These are phyloP conservation scores for Cyrtodaria siliqua DNA, from an alignment of 2,888 invertebrate species.

Conservation along the genomic window DNA sequence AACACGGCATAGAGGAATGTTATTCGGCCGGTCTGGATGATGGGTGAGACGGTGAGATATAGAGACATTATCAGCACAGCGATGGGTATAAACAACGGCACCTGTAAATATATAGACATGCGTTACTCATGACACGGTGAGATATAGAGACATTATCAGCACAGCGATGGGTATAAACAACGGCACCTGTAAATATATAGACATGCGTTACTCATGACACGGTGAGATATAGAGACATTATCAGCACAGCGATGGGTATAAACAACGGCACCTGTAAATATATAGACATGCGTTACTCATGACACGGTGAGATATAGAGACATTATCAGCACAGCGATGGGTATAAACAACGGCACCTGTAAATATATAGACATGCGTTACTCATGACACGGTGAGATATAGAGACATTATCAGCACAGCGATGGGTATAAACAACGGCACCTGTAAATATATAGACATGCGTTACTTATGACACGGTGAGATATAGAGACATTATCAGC, in stretches of 20 bases:
- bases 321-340: conserved; percentile 70
- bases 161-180: conserved; percentile 71
- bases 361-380: too few species aligned
- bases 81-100: conserved; percentile 72
- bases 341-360: conserved; percentile 77
- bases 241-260: conserved; percentile 70
- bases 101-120: conserved; percentile 69
- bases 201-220: too few species aligned
- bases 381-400: too few species aligned
- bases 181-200: conserved; percentile 72
- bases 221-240: conserved; percentile 72
- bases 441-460: too few species aligned
- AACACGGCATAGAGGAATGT: conserved; percentile 74
- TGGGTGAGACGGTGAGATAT: conserved; percentile 73
- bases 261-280: conserved; percentile 74
- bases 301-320: conserved; percentile 72
- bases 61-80: conserved; percentile 69
- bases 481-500: too few species aligned
- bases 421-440: too few species aligned
- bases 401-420: too few species aligned
- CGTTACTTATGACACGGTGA: too few species aligned
- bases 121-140: conserved; percentile 69
- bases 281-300: too few species aligned
- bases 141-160: conserved; percentile 70
- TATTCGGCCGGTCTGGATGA: conserved; percentile 70